Evolutionary conservation across 2,888 invertebrate genomes (phyloP), one percentile per base, ranked within the genome.

Genomic region (Agonopterix heracliana): DNA sequence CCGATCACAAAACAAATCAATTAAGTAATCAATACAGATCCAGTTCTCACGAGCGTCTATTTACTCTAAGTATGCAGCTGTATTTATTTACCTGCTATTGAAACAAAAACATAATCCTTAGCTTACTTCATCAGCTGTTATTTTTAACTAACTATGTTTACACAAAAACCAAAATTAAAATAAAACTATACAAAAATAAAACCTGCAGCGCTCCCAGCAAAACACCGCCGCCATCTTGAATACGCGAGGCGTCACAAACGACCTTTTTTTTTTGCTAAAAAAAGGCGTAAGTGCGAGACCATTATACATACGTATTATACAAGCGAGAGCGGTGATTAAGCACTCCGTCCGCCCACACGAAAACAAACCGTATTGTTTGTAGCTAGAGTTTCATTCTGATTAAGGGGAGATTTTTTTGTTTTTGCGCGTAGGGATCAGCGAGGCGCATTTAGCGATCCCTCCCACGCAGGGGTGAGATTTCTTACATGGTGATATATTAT

Each of bases 401-500:
- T 61, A 54, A 13, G 45, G 34, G 38, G 17, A 46, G 40, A 61
- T 66, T 75, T 80, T 80, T 78, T 70, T 70, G 63, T 71, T 77
- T 71, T 14, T 64, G 55, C 62, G 64, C 64, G 75, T 71, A 81
- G 83, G 84, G 83, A 72, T 71, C 61, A 65, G 60, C 72, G 76
- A 66, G 72, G 68, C 75, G 69, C 75, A 75, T 82, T 84, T 77
- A 78, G 74, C 74, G 63, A 57, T 64, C 82, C 82, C 72, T 84
- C 82, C 83, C 71, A 80, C 68, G 73, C 64, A 69, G 68, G 69
- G 62, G 47, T 42, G 79, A 83, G 84, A 81, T 86, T 85, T 87
- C 86, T 87, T 87, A 84, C 81, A 78, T 77, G 66, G 76, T 75
- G 73, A 81, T 86, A 79, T 81, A 83, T 82, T 86, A 85, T 83